Evolutionary conservation across 37 sponge, comb jelly and placozoan species (phyloP), one percentile per base, ranked within the genome.

Genomic region (Tethya wilhelma): DNA sequence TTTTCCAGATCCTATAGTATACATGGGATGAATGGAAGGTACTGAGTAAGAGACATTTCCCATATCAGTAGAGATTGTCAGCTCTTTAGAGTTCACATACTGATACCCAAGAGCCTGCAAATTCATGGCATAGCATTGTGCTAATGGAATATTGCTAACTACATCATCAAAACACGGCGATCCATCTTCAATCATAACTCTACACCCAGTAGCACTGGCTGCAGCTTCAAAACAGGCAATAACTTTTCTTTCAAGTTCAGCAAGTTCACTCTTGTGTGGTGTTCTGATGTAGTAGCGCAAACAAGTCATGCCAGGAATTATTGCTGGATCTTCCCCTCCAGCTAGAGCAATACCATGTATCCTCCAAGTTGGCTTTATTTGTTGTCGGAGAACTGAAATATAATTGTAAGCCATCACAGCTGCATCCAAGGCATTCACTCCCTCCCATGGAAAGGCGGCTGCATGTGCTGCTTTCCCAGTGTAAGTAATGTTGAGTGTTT

Each of bases 351-450:
- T 74, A 26, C 90, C 96, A 66, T 96, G 94, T 17, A 93, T 71
- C 25, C 91, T 77, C 88, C 87, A 86, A 31, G 43, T 44, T 74
- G 96, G 82, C 43, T 89, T 90, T 78, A 96, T 82, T 67, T 96
- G 96, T 40, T 96, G 96, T 36, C 93, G 37, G 63, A 96, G 72
- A 22, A 78, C 58, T n/a, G 94, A 93, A 26, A 96, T 79, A 58
- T 78, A 77, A 29, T 45, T 93, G 60, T 96, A 96, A 11, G 94
- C 94, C 56, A 76, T 64, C 32, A 96, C 88, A 6, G 94, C 96
- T 25, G 96, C 94, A 90, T 96, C 96, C 12, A 96, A 74, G 2
- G 90, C 90, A 87, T 90, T 93, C 38, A 86, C 83, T 56, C 93
- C 90, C 30, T 89, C 84, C 96, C 93, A 89, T 12, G 90, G 90